Evolutionary conservation across 2,797 vertebrate genomes (phyloP), one percentile per base, ranked within the genome.

Genomic region (Momotus momota): DNA sequence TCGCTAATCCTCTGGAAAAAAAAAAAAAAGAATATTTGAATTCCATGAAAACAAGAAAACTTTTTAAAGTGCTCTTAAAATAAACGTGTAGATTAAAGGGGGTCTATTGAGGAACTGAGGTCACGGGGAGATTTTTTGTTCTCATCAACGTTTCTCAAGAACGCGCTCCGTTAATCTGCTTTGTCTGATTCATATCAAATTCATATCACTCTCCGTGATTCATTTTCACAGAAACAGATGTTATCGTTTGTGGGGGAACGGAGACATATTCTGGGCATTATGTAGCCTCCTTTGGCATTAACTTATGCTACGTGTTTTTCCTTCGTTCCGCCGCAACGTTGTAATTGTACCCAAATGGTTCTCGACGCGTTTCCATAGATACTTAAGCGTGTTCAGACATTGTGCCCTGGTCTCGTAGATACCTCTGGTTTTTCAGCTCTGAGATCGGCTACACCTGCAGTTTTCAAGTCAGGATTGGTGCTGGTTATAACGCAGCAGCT

Each of bases 171-270:
- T 75, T 78, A 69, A 55, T 90, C 64, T 88, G 86, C 75, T 93
- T 86, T 91, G 81, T 83, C 72, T 94, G 86, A 95, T 94, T 81
- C 73, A 73, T 74, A 83, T 93, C 81, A 83, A 67, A 91, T 94
- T 91, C 74, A 57, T 67, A 93, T 55, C 85, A n/a, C 75, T 83
- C 69, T 78, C 64, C 23, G 13, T 88, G 25, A 74, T 80, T 91
- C 86, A 88, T 97, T 95, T 86, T 88, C 43, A 33, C 65, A 86
- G 72, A 86, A 97, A 85, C 97, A 96, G 94, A 92, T 96, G 96
- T 96, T 97, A 97, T 86, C 58, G 0, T 95, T 96, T 94, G 83
- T 94, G 69, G 70, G 88, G 45, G 49, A 93, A 90, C 79, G 77
- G 77, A 97, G 86, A 93, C 82, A 91, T 96, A 60, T 48, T 95